These are phyloP conservation scores for Benitochromis conjunctus DNA, from an alignment of 2,113 vertebrate species.

Conservation along the genomic window DNA sequence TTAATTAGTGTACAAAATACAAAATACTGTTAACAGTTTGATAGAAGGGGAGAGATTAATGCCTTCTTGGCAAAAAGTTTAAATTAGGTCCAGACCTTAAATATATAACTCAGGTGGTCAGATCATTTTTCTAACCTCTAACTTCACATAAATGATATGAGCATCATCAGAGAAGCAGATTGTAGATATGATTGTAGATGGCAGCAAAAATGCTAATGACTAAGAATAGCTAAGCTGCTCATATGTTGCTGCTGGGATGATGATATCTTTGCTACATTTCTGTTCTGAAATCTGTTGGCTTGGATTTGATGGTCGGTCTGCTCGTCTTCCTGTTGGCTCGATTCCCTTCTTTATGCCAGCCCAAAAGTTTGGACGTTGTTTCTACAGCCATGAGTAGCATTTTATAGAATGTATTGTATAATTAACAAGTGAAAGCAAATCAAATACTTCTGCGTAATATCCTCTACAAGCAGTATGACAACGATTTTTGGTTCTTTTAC, in stretches of 20 bases:
- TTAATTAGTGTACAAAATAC: background rate
- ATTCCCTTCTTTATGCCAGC: background rate
- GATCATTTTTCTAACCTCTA: background rate
- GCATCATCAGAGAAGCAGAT: background rate
- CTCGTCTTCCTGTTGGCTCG: background rate
- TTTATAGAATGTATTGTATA: background rate
- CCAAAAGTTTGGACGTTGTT: background rate
- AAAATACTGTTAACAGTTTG: background rate
- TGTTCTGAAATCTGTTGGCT: background rate
- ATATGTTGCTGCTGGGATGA: background rate
- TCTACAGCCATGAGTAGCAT: background rate
- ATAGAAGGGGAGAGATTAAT: background rate
- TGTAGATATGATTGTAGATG: background rate
- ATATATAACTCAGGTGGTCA: background rate
- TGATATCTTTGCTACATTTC: background rate
- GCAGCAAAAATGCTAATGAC: background rate
- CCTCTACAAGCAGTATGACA: background rate
- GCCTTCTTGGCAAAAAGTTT: background rate
- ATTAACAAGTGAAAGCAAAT: background rate
- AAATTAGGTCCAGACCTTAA: background rate
- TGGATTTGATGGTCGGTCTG: background rate
- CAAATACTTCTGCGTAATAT: fast-evolving
- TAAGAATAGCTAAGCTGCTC: background rate
- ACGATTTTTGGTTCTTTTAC: background rate
- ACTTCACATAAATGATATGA: background rate